Conservation (phyloP, 2,888 invertebrate species). For the Eupelmus urozonus region DNA sequence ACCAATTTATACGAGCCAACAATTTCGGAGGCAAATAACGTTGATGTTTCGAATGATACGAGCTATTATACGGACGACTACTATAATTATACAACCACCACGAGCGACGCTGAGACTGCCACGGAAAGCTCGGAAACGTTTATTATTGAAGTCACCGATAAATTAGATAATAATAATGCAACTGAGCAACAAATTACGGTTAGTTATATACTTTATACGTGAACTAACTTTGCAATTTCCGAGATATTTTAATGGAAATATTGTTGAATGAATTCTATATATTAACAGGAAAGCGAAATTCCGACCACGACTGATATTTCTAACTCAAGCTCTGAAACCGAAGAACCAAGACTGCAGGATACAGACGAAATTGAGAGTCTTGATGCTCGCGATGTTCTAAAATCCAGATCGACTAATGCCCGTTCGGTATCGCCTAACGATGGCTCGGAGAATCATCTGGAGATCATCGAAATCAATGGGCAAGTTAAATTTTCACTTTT, state of each 20-base stretch:
- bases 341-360: constrained; percentile 34
- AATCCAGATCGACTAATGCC: constrained; percentile 52
- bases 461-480: constrained; percentile 32
- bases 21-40: background rate
- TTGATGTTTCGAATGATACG: constrained; percentile 25
- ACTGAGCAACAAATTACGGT: constrained; percentile 14
- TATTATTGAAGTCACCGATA: constrained; percentile 7
- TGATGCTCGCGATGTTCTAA: constrained; percentile 38
- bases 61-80: constrained; percentile 11
- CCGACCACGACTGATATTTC: constrained; percentile 23
- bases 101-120: constrained; percentile 1
- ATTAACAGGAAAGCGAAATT: constrained; percentile 11
- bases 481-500: background rate
- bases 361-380: constrained; percentile 32
- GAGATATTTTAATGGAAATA: too few relatives aligned
- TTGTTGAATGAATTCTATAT: background rate
- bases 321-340: constrained; percentile 16
- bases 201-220: background rate
- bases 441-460: constrained; percentile 28
- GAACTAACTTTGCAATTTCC: too few relatives aligned
- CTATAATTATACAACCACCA: constrained; percentile 7
- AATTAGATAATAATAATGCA: constrained; percentile 10
- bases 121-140: background rate
- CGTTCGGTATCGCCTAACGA: constrained; percentile 45
- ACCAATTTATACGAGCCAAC: constrained; percentile 3